Percentiles rank a stretch among this genome's conserved stretches.
These are phyloP conservation scores for Saturnia pavonia DNA, from an alignment of 2,888 invertebrate genomes.

Conservation along the genomic window DNA sequence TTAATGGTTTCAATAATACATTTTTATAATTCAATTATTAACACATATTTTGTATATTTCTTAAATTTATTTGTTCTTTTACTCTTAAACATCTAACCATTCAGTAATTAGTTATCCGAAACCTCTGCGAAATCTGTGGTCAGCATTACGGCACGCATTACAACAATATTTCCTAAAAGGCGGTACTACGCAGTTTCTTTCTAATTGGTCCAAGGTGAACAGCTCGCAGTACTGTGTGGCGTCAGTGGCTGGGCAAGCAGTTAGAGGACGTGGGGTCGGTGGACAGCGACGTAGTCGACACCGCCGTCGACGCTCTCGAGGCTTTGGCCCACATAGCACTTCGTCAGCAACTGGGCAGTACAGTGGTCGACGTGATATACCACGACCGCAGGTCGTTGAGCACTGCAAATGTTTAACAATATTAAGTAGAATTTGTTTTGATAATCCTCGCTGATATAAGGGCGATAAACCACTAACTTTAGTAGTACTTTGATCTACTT, in stretches of 20 bases:
- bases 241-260: constrained; percentile 56
- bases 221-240: constrained; percentile 76
- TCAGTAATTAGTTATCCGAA: constrained; percentile 28
- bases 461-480: too few species aligned
- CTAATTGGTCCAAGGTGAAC: constrained; percentile 59
- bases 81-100: not conserved
- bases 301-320: constrained; percentile 73
- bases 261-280: constrained; percentile 36
- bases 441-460: too few species aligned
- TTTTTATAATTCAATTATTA: not conserved
- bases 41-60: not conserved
- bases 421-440: not conserved
- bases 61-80: not conserved
- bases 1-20: not conserved
- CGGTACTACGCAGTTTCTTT: constrained; percentile 80
- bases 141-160: constrained; percentile 68
- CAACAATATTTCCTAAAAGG: constrained; percentile 83
- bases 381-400: constrained; percentile 83
- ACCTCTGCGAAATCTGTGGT: constrained; percentile 32
- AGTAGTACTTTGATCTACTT: too few species aligned
- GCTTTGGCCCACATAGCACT: constrained; percentile 77
- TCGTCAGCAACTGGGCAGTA: constrained; percentile 77
- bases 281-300: constrained; percentile 73
- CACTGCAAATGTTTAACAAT: constrained; percentile 70
- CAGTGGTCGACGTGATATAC: constrained; percentile 78